Evolutionary conservation across 2,888 invertebrate genomes (phyloP), one percentile per base, ranked within the genome.

Genomic region (Lamproptera curius): DNA sequence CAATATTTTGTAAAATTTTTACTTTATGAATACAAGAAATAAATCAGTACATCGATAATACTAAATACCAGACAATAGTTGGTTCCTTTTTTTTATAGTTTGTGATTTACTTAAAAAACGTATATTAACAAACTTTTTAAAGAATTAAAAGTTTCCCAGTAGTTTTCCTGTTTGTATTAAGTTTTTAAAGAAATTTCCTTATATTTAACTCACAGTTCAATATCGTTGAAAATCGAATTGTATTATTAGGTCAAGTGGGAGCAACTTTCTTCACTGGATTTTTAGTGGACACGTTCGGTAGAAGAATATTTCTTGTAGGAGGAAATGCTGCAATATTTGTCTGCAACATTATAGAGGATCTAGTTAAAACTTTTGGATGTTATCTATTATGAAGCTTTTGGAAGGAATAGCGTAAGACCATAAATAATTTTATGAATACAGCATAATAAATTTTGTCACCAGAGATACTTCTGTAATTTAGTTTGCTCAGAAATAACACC

Each of bases 231-330:
- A n/a, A n/a, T n/a, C n/a, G n/a, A n/a, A n/a, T n/a, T n/a, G n/a
- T n/a, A n/a, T n/a, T 68, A 67, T 31, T 56, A 76, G 77, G 77
- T 38, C 74, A 75, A 65, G 63, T 77, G 1, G 65, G 63, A n/a
- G 65, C 69, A 2, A 60, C 67, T 0, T 45, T 72, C 11, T 70
- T 76, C 16, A 64, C 70, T 4, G 77, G 76, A 2, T 74, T 76
- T 45, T 38, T 72, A 49, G 65, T 68, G 2, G 76, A 77, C 39
- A 66, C 76, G 0, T 76, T 77, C 52, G 77, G 77, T 1, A 63
- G 77, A 40, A 69, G 64, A 50, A 56, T 64, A 44, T 76, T 75
- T 48, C 54, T 77, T 1, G 61, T 73, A 0, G 56, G 60, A n/a
- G 75, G 76, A 9, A 64, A 73, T 28, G 50, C 65, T 1, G 68